These are phyloP conservation scores for Alauda arvensis DNA, from an alignment of 2,797 vertebrate genomes.

Conservation along the genomic window DNA sequence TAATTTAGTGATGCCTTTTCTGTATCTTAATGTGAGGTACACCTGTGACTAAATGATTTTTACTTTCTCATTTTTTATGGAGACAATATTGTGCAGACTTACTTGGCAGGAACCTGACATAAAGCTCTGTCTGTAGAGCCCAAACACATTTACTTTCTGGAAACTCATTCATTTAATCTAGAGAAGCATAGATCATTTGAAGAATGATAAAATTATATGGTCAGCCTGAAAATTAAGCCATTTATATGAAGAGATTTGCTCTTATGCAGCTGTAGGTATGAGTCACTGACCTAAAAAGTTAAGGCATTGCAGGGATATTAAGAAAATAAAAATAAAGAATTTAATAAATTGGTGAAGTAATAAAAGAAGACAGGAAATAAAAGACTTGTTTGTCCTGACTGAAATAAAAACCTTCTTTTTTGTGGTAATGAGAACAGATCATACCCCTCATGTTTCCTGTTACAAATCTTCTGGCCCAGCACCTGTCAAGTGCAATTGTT, in stretches of 20 bases:
- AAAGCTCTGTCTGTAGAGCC: neutral
- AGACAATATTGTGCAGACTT: neutral
- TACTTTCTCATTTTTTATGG: slow-evolving; percentile 3
- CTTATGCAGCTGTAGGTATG: neutral
- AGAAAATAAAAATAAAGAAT: slow-evolving; percentile 17
- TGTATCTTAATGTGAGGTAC: neutral
- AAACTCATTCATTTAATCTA: slow-evolving; percentile 12
- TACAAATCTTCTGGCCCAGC: neutral
- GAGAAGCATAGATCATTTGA: slow-evolving; percentile 9
- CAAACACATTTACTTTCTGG: neutral
- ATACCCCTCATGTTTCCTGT: neutral
- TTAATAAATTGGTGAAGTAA: slow-evolving; percentile 31
- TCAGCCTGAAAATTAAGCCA: slow-evolving; percentile 33
- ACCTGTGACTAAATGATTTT: neutral
- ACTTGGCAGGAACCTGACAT: neutral
- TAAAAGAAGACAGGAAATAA: slow-evolving; percentile 12
- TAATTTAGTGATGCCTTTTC: neutral
- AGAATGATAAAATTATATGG: slow-evolving; percentile 17
- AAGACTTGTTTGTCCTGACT: neutral
- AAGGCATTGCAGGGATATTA: neutral
- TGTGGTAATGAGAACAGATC: neutral
- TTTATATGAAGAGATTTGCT: slow-evolving; percentile 18
- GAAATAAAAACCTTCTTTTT: neutral
- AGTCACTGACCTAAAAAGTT: slow-evolving; percentile 27
- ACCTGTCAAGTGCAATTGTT: neutral